phyloP scores from a whole-genome alignment of 2,888 invertebrate genomes.

The Euzetes globulus region DNA sequence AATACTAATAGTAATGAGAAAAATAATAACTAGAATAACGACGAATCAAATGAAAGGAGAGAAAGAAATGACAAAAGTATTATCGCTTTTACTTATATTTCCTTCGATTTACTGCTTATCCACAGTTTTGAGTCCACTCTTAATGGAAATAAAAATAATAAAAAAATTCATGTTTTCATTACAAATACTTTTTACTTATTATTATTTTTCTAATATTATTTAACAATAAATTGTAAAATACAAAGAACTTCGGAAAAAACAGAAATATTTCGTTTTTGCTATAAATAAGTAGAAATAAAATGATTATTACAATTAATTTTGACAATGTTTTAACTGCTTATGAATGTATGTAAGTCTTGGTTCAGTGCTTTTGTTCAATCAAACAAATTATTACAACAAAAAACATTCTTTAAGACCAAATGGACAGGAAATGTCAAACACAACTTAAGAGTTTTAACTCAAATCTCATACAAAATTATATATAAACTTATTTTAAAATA shows the following conservation, averaged over 20 bases:
- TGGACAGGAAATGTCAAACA: constrained; percentile 26
- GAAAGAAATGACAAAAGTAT: background rate
- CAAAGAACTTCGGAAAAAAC: constrained; percentile 2
- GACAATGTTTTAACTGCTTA: background rate
- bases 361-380: constrained; percentile 21
- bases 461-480: constrained; percentile 1
- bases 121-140: background rate
- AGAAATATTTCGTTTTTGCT: background rate
- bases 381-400: constrained; percentile 13
- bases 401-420: background rate
- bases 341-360: background rate
- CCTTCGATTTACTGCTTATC: background rate
- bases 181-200: constrained; percentile 17
- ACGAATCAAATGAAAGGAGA: background rate
- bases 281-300: background rate
- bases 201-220: background rate
- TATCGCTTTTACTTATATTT: background rate
- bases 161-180: constrained; percentile 19
- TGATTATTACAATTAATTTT: constrained; percentile 27
- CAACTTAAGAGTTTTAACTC: background rate
- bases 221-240: background rate
- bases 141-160: background rate
- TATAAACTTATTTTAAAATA: background rate
- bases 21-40: background rate
- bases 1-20: background rate